Evolutionary conservation across 2,888 invertebrate species (phyloP).

Genomic region (Oligia latruncula): DNA sequence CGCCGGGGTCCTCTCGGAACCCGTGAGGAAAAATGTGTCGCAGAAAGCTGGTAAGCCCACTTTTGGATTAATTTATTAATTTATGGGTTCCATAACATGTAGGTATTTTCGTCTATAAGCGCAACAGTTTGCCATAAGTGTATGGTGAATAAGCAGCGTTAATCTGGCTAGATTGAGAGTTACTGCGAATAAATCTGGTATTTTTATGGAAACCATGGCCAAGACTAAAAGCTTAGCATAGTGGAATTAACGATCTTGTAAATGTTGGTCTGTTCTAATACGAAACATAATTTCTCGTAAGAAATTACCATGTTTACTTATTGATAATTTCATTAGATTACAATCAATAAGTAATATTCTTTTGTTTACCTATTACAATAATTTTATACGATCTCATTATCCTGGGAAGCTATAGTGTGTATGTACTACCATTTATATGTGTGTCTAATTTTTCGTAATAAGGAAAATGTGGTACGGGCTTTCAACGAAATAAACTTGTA

Average conservation of each 20-base stretch:
- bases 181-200: background rate
- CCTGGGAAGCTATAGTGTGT: background rate
- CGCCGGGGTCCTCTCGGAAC: conserved; percentile 79
- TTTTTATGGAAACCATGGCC: background rate
- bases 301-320: background rate
- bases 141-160: background rate
- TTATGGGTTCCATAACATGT: background rate
- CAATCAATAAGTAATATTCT: background rate
- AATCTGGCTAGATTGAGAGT: background rate
- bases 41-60: conserved; percentile 80
- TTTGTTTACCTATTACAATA: background rate
- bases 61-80: background rate
- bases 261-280: background rate
- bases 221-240: background rate
- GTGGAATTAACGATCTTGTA: background rate
- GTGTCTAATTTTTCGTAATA: background rate
- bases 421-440: background rate
- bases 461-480: background rate
- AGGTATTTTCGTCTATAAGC: background rate
- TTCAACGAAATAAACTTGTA: background rate
- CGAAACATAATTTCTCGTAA: background rate
- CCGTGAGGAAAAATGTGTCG: conserved; percentile 68
- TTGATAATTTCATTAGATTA: background rate
- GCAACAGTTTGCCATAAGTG: background rate
- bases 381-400: background rate